A percentile compares a stretch with the other conserved stretches of the same genome.
Conservation (phyloP, 2,888 invertebrate species). For the Pheosia gnoma region DNA sequence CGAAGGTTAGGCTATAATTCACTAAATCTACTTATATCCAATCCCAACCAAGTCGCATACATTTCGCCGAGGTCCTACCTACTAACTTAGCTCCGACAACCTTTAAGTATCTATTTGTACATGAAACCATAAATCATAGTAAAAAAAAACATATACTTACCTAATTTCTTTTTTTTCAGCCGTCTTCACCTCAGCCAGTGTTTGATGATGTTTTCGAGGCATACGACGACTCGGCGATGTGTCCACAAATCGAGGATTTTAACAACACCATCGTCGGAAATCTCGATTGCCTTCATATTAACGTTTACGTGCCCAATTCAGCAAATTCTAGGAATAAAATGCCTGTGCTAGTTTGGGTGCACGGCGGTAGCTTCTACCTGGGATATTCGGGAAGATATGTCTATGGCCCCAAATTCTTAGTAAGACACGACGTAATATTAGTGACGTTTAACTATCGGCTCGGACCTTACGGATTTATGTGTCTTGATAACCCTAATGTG, state of each 20-base stretch:
- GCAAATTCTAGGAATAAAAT: slow-evolving; percentile 46
- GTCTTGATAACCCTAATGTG: slow-evolving; percentile 50
- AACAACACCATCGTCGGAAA: slow-evolving; percentile 41
- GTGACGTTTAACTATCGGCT: slow-evolving; percentile 64
- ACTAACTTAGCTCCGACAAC: background rate
- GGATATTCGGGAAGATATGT: slow-evolving; percentile 47
- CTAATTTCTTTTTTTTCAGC: slow-evolving; percentile 38
- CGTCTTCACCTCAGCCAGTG: slow-evolving; percentile 45
- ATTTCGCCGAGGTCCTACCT: too few species aligned
- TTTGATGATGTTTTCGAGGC: slow-evolving; percentile 58
- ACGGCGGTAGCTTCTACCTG: slow-evolving; percentile 51
- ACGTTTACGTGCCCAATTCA: slow-evolving; percentile 55
- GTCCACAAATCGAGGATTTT: slow-evolving; percentile 56
- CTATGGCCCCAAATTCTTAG: slow-evolving; percentile 54
- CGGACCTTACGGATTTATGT: slow-evolving; percentile 67
- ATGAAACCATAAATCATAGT: too few species aligned
- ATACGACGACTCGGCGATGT: slow-evolving; percentile 54
- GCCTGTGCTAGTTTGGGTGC: slow-evolving; percentile 60
- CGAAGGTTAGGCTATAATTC: too few species aligned
- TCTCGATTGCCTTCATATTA: slow-evolving; percentile 58
- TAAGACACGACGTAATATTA: slow-evolving; percentile 56
- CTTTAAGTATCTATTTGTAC: background rate
- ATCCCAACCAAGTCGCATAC: too few species aligned
- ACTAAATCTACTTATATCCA: too few species aligned
- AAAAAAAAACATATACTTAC: too few species aligned